Percentiles rank a stretch among this genome's conserved stretches.
Evolutionary conservation across 92 coral and sea anemone species (phyloP).

Genomic region (Zoanthus solanderi): DNA sequence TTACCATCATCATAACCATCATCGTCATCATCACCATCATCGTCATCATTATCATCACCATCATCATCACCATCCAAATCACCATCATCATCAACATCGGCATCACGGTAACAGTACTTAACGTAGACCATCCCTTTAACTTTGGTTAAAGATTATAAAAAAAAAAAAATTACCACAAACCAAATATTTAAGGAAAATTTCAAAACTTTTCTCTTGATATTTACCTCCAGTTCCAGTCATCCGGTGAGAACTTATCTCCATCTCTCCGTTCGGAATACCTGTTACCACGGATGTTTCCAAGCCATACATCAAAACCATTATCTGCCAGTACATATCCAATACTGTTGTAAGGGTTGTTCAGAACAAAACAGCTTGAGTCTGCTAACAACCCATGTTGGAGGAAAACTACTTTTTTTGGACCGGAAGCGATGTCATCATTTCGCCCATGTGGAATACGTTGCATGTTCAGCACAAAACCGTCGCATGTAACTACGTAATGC

Average conservation of each 20-base stretch:
- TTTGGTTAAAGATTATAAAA: no score
- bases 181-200: no score
- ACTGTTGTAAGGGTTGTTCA: constrained; percentile 71
- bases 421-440: constrained; percentile 4
- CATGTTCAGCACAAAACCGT: constrained; percentile 82
- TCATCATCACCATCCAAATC: no score
- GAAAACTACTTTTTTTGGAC: constrained; percentile 74
- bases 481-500: constrained; percentile 84
- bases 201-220: neutral
- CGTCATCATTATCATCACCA: no score
- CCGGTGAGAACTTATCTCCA: neutral
- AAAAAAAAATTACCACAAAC: no score
- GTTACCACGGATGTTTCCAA: constrained; percentile 93
- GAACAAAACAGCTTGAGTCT: constrained; percentile 88
- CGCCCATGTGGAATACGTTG: constrained; percentile 92
- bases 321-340: constrained; percentile 87
- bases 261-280: constrained; percentile 64
- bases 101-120: no score
- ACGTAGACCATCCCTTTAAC: no score
- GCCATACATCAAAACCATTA: constrained; percentile 93
- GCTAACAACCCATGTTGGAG: constrained; percentile 89
- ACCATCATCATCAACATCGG: no score
- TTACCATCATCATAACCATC: neutral
- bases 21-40: neutral
- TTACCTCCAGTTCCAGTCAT: constrained; percentile 21